Base-by-base conservation (phyloP, 2,888 invertebrate species). In the Ophioninae sp. region DNA sequence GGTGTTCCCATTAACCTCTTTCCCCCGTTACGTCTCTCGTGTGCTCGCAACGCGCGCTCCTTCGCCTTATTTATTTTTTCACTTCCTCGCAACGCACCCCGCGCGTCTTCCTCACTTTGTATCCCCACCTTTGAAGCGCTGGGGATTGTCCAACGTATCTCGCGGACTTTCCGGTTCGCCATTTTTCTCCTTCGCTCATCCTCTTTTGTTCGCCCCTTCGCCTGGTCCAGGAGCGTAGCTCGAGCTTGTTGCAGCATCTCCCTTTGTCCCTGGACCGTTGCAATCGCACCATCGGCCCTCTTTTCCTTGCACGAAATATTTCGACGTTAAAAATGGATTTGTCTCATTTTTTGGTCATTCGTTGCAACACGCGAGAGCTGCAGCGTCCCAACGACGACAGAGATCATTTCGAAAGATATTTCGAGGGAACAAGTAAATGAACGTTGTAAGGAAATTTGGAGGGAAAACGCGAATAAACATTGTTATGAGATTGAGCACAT, bases 1-100 rank as follows among this genome's bases (percentile, higher is more conserved):
- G 82, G 81, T 79, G 85, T 85, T 83, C 80, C 86, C 85, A 86
- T 86, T 86, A 86, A 86, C 86, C 82, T 85, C 82, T 78, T 83
- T 82, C 68, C 70, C 80, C 82, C 83, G 85, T 86, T 86, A 85
- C 77, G 62, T 30, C 79, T 84, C 83, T 20, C 70, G 30, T 56
- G 83, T 83, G 78, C 81, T 70, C 81, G 78, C 81, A 85, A 50
- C 50, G 79, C 85, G 75, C 76, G 78, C 80, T 85, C 81, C 73
- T 85, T 83, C 82, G 56, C 78, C 72, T 85, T 85, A 85, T 85
- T 84, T 82, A 86, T 86, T 86, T 80, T 83, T 81, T 74, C 74
- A 81, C 79, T 82, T 79, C 78, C 83, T 74, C 20, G 68, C 44
- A 80, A 67, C 73, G 68, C 73, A 41, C 10, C 59, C 59, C 21